Evolutionary conservation across 2,113 vertebrate species (phyloP).

Genomic region (Rhegmatorhina hoffmannsi): DNA sequence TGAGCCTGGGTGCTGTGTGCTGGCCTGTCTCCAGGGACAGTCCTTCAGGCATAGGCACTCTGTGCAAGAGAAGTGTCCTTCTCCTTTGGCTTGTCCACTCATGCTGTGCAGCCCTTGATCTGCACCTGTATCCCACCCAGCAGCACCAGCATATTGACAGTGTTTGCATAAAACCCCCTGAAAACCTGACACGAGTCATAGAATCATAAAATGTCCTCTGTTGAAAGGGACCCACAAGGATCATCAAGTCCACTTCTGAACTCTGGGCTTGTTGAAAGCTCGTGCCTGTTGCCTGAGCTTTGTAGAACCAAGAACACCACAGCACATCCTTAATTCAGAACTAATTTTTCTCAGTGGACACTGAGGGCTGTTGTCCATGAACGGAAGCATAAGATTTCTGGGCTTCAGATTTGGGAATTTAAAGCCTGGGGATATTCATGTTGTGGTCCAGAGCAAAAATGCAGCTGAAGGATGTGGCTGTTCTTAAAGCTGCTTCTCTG

Average conservation of each 20-base stretch:
- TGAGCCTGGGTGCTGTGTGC: not conserved
- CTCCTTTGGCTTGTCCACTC: not conserved
- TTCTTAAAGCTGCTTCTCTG: not conserved
- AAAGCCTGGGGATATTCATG: not conserved
- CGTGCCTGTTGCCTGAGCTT: not conserved
- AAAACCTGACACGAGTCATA: not conserved
- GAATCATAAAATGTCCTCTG: not conserved
- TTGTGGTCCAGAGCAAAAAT: not conserved
- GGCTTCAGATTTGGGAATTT: not conserved
- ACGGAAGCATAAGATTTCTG: rapidly evolving
- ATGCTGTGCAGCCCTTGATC: not conserved
- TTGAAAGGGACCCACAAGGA: not conserved
- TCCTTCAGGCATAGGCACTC: not conserved
- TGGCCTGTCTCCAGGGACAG: not conserved
- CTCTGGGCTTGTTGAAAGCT: not conserved
- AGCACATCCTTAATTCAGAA: not conserved
- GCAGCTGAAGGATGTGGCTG: not conserved
- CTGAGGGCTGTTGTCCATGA: not conserved
- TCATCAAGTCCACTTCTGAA: not conserved
- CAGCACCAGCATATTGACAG: not conserved
- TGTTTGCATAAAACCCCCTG: not conserved
- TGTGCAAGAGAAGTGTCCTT: not conserved
- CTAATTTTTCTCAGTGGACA: not conserved
- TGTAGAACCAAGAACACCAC: not conserved
- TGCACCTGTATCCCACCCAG: not conserved